These are phyloP conservation scores for Julus scandinavius DNA, from an alignment of 2,888 invertebrate species.

Conservation along the genomic window DNA sequence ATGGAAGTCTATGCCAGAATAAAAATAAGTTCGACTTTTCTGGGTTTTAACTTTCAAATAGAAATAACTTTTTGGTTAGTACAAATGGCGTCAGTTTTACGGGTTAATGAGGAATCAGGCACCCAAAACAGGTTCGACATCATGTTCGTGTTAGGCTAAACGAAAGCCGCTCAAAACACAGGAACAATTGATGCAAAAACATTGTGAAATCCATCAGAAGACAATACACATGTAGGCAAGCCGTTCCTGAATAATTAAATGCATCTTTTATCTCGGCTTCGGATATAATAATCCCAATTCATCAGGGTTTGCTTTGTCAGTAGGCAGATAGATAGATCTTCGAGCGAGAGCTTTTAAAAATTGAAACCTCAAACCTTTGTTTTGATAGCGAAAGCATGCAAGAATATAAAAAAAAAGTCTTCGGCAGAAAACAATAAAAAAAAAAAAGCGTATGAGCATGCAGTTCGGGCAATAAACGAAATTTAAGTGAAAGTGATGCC, in stretches of 20 bases:
- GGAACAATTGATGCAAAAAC: background rate
- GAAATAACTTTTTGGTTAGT: too few species aligned
- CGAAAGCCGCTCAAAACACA: background rate
- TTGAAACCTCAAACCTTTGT: constrained; percentile 42
- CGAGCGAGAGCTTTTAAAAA: background rate
- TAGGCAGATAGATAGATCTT: background rate
- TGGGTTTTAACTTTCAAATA: too few species aligned
- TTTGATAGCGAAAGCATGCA: background rate
- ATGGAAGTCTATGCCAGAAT: too few species aligned
- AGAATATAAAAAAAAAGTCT: background rate
- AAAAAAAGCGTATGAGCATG: background rate
- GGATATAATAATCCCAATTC: constrained; percentile 29
- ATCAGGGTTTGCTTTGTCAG: background rate
- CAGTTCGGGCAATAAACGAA: constrained; percentile 23
- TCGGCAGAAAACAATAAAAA: constrained; percentile 11
- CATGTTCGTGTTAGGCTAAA: background rate
- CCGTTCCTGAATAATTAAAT: constrained; percentile 18
- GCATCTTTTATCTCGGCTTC: constrained; percentile 21
- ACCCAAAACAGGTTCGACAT: background rate
- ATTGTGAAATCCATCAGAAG: background rate
- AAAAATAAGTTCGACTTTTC: too few species aligned
- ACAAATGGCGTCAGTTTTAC: too few species aligned
- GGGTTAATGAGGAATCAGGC: background rate
- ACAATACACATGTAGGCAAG: background rate
- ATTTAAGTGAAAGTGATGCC: constrained; percentile 42